These are phyloP conservation scores for Catharus ustulatus DNA, from an alignment of 2,797 vertebrate species.

Conservation along the genomic window DNA sequence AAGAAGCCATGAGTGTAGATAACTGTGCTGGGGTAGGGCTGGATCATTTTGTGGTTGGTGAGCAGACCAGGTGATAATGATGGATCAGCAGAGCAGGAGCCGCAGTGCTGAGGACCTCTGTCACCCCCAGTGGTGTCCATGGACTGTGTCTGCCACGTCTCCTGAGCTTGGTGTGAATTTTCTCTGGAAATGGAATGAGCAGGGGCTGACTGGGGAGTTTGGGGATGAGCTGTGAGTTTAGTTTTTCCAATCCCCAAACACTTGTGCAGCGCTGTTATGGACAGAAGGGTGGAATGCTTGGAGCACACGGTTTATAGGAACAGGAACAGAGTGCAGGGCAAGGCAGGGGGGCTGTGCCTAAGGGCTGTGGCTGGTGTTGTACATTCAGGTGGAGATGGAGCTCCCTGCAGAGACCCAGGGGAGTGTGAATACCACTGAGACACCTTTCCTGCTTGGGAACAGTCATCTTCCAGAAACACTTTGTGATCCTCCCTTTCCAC, in stretches of 20 bases:
- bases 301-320: background rate
- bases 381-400: background rate
- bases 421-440: background rate
- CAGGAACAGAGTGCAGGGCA: background rate
- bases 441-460: background rate
- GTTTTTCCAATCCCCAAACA: background rate
- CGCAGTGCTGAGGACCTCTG: background rate
- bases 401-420: background rate
- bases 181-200: background rate
- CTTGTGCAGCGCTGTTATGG: background rate
- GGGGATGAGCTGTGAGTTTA: background rate
- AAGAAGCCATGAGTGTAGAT: background rate
- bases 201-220: background rate
- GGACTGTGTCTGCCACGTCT: background rate
- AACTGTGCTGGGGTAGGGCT: background rate
- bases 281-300: background rate
- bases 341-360: background rate
- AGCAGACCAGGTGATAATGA: background rate
- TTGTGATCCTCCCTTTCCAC: background rate
- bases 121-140: rapidly evolving
- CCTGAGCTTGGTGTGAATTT: background rate
- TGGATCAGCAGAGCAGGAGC: background rate
- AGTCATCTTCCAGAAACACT: background rate
- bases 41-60: background rate
- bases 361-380: background rate